Evolutionary conservation across 1,140 invertebrate genomes (phyloP), one percentile per base, ranked within the genome.

Genomic region (Heliconius hermathena): DNA sequence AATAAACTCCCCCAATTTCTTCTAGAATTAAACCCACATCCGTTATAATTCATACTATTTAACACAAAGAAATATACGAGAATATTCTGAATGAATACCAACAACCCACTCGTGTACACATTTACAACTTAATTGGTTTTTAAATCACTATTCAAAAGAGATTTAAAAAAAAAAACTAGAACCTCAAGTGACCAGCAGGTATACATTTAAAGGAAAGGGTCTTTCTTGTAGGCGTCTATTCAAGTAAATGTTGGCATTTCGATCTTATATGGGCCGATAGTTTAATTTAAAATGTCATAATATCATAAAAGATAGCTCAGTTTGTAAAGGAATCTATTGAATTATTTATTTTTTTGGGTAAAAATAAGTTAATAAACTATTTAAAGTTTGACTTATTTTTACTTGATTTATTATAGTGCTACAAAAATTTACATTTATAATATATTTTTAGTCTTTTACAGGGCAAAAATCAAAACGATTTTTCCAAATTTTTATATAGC

Each of bases 91-190:
- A 57, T 57, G 20, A 57, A 22, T 22, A 20, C n/a, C n/a, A 46
- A 46, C 13, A 46, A 60, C 77, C 74, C 77, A 79, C 73, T 82
- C 81, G 74, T 33, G 33, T 76, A 76, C 84, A 87, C 83, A 81
- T 86, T 83, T 86, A 84, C 77, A 83, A 74, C 80, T 84, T 88
- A 88, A 88, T 88, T 88, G 84, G 85, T 87, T 88, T 88, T 87
- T 82, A 83, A 88, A 84, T 85, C 83, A 76, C 74, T 79, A 66
- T 80, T 84, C 84, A 82, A 87, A 85, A 82, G 81, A 81, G 74
- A 76, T 66, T 72, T 49, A 16, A 49, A 9, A 79, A 49, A 78
- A 73, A 78, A 78, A 60, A 41, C 41, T 49, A 57, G 60, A 78
- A 60, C 46, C 26, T 79, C 60, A 76, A 79, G 38, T 73, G 78